These are phyloP conservation scores for Drosophila baimaii DNA, from an alignment of 1,140 invertebrate species.

Conservation along the genomic window DNA sequence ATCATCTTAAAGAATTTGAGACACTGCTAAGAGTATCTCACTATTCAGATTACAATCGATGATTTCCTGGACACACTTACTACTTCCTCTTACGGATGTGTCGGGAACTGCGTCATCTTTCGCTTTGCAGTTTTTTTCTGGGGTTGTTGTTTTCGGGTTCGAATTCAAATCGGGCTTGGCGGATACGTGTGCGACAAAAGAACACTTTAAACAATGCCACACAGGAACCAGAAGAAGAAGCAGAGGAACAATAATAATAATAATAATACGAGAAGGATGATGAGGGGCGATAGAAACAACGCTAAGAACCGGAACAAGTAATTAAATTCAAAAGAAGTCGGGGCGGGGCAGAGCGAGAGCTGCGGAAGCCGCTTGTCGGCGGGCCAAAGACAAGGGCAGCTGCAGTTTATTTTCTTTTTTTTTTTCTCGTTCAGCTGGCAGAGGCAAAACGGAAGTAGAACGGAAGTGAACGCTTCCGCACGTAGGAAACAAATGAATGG, in stretches of 20 bases:
- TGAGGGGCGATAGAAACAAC: slow-evolving; percentile 66
- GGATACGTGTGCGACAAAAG: slow-evolving; percentile 72
- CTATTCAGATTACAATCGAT: slow-evolving; percentile 30
- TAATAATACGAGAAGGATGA: slow-evolving; percentile 14
- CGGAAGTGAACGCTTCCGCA: slow-evolving; percentile 79
- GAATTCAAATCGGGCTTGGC: slow-evolving; percentile 38
- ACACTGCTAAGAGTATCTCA: slow-evolving; percentile 4
- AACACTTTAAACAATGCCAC: slow-evolving; percentile 60
- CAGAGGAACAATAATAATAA: slow-evolving; percentile 23
- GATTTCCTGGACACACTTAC: slow-evolving; percentile 27
- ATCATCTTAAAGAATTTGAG: slow-evolving; percentile 4
- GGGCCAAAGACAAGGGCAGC: slow-evolving; percentile 41
- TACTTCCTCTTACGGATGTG: slow-evolving; percentile 20
- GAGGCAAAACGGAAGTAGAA: slow-evolving; percentile 62
- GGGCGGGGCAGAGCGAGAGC: slow-evolving; percentile 40
- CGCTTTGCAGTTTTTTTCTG: slow-evolving; percentile 11
- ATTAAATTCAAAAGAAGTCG: slow-evolving; percentile 74
- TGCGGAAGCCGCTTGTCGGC: slow-evolving; percentile 57
- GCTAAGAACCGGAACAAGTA: slow-evolving; percentile 80
- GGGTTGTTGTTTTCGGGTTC: slow-evolving; percentile 31
- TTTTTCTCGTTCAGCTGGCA: slow-evolving; percentile 31
- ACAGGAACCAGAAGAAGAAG: slow-evolving; percentile 9
- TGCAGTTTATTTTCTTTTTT: slow-evolving; percentile 30
- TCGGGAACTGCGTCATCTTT: slow-evolving; percentile 65
- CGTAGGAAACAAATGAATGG: slow-evolving; percentile 59